Evolutionary conservation across 1,140 invertebrate genomes (phyloP), one percentile per base, ranked within the genome.

Genomic region (Bactericera cockerelli): DNA sequence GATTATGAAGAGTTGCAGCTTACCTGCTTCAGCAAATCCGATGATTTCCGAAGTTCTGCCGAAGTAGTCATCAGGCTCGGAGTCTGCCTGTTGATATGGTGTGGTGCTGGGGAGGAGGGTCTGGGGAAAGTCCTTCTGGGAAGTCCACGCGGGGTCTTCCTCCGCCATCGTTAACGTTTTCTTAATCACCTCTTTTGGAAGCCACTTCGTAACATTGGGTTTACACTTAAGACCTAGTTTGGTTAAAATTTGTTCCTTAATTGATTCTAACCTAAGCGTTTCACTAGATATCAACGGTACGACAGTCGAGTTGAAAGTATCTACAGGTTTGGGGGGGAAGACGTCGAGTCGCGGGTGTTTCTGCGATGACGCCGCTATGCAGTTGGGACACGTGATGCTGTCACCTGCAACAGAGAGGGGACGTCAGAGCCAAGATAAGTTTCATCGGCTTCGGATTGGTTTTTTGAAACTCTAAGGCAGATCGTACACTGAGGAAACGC

Each of bases 31-130:
- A 3, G 84, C 84, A 68, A 89, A 89, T 13, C 83, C 81, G 64
- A 88, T 87, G 65, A 89, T 86, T 71, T 88, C 85, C 24, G 83
- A 83, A 3, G 85, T 87, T 61, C 80, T 79, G 11, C 81, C 85
- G 70, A 84, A 86, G 67, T 83, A 86, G 65, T 86, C 84, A 66
- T 87, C 84, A 14, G 75, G 71, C 58, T 77, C 76, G 31, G 76
- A 72, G 39, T 74, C 73, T 33, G 61, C 66, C 21, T 58, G 25
- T 33, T 21, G 21, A 36, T 55, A 59, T 4, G 61, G 36, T 38
- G 61, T 56, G 24, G 59, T 60, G 31, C 56, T 63, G 26, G 56
- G 55, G 31, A 59, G 65, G 59, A 49, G 22, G 22, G 42, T 49
- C 19, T 49, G 42, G 19, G 42, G 42, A 49, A 49, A 49, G 42